Percentiles rank a stretch among this genome's conserved stretches.
Evolutionary conservation across 2,797 vertebrate species (phyloP).

Genomic region (Malacoraja senta): DNA sequence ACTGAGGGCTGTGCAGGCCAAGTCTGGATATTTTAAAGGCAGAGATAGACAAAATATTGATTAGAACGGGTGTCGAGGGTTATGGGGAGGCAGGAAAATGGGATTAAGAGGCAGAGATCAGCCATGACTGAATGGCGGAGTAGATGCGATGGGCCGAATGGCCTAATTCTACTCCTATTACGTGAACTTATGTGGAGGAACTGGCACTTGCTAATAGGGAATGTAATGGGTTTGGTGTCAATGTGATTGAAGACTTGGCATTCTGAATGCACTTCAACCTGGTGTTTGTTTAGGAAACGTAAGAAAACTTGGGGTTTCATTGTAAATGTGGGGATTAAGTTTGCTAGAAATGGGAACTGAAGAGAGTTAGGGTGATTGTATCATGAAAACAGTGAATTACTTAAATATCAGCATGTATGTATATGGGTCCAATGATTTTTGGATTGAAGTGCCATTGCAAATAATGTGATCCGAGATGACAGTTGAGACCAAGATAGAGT

Average conservation of each 20-base stretch:
- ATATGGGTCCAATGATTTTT: neutral
- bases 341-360: neutral
- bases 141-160: no score
- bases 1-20: no score
- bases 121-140: no score
- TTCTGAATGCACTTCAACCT: neutral
- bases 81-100: no score
- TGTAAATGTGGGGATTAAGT: neutral
- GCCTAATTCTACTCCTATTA: no score
- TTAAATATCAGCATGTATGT: neutral
- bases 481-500: neutral
- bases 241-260: neutral
- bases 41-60: no score
- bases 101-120: no score
- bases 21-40: no score
- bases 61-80: no score
- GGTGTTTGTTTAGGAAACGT: neutral
- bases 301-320: neutral
- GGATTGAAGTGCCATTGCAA: neutral
- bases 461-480: neutral
- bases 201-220: neutral
- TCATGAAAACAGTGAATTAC: neutral
- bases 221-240: no score
- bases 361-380: neutral
- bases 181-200: neutral